A percentile compares a stretch with the other conserved stretches of the same genome.
Evolutionary conservation across 2,888 invertebrate genomes (phyloP).

Genomic region (Acrobasis repandana): DNA sequence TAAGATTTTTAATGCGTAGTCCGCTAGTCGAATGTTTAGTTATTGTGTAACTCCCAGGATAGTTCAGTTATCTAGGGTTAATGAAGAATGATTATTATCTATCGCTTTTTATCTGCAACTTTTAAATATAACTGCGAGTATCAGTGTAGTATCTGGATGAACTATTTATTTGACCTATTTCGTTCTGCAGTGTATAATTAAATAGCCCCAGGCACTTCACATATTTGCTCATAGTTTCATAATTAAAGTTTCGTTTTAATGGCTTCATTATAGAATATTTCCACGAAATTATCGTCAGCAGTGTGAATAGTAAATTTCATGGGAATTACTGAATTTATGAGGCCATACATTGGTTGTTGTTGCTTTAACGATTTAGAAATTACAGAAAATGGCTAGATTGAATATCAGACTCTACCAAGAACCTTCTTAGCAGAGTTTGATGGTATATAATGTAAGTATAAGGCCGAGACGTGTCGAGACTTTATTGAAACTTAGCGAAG

Average conservation of each 20-base stretch:
- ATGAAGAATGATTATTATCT: no score
- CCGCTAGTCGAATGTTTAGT: no score
- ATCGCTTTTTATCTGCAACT: neutral
- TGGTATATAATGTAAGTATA: no score
- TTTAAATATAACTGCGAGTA: neutral
- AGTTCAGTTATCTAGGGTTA: no score
- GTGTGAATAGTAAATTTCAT: neutral
- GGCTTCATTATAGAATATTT: constrained; percentile 10
- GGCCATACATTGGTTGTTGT: neutral
- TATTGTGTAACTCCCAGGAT: no score
- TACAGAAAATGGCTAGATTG: no score
- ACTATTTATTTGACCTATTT: constrained; percentile 19
- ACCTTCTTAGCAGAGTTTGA: no score
- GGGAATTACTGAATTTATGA: neutral
- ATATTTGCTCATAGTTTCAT: constrained; percentile 19
- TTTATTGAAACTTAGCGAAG: no score
- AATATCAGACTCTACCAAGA: no score
- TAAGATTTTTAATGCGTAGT: no score
- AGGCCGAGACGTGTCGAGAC: no score
- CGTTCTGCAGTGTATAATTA: constrained; percentile 19
- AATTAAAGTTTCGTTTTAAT: constrained; percentile 18
- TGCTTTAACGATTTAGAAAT: no score
- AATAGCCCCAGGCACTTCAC: constrained; percentile 18
- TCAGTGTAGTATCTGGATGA: constrained; percentile 9
- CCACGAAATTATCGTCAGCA: neutral